Conservation (phyloP, 2,113 vertebrate genomes). For the Apodemus speciosus region DNA sequence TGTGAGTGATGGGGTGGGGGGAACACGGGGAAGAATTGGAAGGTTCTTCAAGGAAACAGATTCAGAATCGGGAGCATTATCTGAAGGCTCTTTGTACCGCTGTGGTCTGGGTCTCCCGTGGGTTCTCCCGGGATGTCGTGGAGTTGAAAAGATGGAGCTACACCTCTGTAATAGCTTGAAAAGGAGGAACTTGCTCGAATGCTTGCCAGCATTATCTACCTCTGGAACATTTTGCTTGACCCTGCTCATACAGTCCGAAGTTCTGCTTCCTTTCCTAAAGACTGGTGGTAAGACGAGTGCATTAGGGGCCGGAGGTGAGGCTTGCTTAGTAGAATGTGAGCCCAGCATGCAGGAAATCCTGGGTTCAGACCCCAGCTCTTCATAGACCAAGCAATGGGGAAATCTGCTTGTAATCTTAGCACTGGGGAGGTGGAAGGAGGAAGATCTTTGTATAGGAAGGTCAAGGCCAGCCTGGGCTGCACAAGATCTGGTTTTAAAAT, state of each 20-base stretch:
- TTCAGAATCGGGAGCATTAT: background rate
- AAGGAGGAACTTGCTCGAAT: background rate
- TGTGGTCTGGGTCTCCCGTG: background rate
- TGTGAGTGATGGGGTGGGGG: background rate
- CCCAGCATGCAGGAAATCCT: background rate
- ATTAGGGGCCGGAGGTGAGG: background rate
- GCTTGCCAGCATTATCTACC: background rate
- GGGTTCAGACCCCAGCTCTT: background rate
- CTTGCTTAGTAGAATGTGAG: background rate
- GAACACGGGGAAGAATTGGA: background rate
- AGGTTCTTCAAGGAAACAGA: background rate
- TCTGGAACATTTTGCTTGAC: background rate
- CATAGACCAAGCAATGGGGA: too few species aligned
- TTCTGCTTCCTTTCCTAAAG: constrained; percentile 34
- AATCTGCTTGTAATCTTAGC: background rate
- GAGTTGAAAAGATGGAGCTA: background rate
- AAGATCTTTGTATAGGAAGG: background rate
- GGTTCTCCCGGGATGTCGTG: background rate
- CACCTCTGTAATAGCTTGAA: background rate
- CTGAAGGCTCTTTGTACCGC: background rate
- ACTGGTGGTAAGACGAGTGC: background rate
- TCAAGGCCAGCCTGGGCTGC: background rate
- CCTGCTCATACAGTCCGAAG: background rate
- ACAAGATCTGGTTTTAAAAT: background rate
- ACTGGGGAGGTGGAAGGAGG: background rate